Conservation (phyloP, 2,888 invertebrate species). For the Trissoscelio sp. region DNA sequence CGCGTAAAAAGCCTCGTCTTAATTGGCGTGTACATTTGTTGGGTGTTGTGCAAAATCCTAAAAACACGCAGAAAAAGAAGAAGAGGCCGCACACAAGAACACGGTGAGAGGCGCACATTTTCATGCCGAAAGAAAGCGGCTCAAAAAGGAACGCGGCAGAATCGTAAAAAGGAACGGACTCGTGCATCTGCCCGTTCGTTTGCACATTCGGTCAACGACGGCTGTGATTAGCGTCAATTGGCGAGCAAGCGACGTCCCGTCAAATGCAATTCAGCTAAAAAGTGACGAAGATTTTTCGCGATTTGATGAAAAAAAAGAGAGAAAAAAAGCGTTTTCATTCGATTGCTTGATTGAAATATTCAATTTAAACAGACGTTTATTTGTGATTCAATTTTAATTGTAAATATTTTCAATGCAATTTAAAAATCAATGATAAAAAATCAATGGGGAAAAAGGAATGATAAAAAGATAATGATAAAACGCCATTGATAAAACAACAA, state of each 20-base stretch:
- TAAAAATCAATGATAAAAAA: too few species aligned
- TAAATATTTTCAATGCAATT: too few species aligned
- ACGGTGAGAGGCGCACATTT: constrained; percentile 41
- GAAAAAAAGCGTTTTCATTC: too few species aligned
- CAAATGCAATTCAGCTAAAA: constrained; percentile 50
- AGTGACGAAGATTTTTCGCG: constrained; percentile 27
- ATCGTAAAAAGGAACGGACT: constrained; percentile 65
- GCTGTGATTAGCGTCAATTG: constrained; percentile 74
- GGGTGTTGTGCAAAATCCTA: too few species aligned
- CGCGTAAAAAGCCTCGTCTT: constrained; percentile 48
- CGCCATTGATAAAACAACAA: too few species aligned
- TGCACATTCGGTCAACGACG: constrained; percentile 72
- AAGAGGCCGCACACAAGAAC: constrained; percentile 33
- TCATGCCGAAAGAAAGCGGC: constrained; percentile 59
- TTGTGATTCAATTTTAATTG: too few species aligned
- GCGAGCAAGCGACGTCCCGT: constrained; percentile 57
- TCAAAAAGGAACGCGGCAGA: constrained; percentile 36
- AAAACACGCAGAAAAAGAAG: too few species aligned
- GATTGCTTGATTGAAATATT: too few species aligned
- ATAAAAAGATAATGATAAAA: too few species aligned
- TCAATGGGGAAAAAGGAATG: too few species aligned
- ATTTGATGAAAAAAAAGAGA: constrained; percentile 46
- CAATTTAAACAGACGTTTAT: too few species aligned
- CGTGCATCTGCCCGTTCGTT: constrained; percentile 75
- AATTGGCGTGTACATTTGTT: constrained; percentile 38